Conservation (phyloP, 2,888 invertebrate genomes). For the Dicranocentrus wangi region DNA sequence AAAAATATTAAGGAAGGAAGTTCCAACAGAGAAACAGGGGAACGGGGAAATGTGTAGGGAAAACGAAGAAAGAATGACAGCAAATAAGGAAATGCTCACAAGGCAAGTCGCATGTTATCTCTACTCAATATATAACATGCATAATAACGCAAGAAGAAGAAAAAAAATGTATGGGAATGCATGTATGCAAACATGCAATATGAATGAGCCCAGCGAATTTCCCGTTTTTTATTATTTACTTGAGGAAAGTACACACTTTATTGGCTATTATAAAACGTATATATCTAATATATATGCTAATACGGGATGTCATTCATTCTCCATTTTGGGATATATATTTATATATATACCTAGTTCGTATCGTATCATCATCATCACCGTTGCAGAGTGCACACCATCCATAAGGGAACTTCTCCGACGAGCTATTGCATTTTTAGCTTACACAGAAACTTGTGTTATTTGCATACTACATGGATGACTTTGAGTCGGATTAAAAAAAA, state of each 20-base stretch:
- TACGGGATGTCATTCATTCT: constrained; percentile 25
- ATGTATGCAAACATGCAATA: neutral
- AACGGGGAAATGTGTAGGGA: constrained; percentile 14
- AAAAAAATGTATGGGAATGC: neutral
- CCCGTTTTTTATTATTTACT: constrained; percentile 23
- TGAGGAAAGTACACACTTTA: constrained; percentile 14
- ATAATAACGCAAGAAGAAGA: neutral
- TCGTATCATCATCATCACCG: neutral
- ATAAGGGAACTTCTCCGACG: too few species aligned
- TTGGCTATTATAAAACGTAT: constrained; percentile 13
- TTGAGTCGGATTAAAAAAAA: too few species aligned
- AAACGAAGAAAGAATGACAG: constrained; percentile 38
- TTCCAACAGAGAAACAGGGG: neutral
- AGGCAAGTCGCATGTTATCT: neutral
- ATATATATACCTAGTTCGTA: too few species aligned
- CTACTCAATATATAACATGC: neutral
- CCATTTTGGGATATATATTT: too few species aligned
- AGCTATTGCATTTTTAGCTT: too few species aligned
- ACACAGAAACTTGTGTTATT: neutral
- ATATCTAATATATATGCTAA: constrained; percentile 32
- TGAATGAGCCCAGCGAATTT: neutral
- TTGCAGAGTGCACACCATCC: too few species aligned
- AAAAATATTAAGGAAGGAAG: constrained; percentile 19
- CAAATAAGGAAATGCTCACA: neutral
- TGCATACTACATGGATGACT: neutral